A percentile compares a stretch with the other conserved stretches of the same genome.
These are phyloP conservation scores for Eurystomus glaucurus DNA, from an alignment of 2,797 vertebrate genomes.

Conservation along the genomic window DNA sequence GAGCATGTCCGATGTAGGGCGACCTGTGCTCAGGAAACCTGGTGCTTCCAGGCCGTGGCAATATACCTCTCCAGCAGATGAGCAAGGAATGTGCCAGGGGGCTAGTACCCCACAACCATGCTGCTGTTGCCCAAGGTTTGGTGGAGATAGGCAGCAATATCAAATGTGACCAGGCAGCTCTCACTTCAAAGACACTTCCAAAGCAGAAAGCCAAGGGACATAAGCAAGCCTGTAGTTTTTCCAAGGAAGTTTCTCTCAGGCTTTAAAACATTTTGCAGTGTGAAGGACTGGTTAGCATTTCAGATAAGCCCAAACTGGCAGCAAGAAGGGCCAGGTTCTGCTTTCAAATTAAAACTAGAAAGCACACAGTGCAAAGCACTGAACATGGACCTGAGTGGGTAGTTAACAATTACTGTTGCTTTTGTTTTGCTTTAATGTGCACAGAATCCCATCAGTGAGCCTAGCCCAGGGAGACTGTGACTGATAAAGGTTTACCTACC, in stretches of 20 bases:
- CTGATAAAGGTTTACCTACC: background rate
- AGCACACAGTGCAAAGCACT: accelerated
- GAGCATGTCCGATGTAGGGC: accelerated
- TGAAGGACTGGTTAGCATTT: background rate
- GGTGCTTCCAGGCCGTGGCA: background rate
- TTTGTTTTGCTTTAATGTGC: background rate
- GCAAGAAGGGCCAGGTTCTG: background rate
- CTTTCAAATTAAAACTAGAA: background rate
- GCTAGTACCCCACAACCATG: background rate
- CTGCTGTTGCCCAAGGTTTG: background rate
- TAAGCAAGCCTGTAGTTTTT: background rate
- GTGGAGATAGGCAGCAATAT: background rate
- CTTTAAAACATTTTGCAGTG: background rate
- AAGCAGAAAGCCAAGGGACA: background rate
- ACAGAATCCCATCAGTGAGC: background rate
- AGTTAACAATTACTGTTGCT: background rate
- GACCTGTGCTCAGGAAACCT: background rate
- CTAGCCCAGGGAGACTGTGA: background rate
- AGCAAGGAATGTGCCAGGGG: accelerated
- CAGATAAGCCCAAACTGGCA: background rate
- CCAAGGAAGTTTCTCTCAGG: background rate
- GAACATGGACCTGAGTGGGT: background rate
- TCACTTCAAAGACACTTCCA: background rate
- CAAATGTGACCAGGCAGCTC: background rate
- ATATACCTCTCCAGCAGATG: background rate